phyloP scores from a whole-genome alignment of 2,888 invertebrate species.

The Dastarcus helophoroides region DNA sequence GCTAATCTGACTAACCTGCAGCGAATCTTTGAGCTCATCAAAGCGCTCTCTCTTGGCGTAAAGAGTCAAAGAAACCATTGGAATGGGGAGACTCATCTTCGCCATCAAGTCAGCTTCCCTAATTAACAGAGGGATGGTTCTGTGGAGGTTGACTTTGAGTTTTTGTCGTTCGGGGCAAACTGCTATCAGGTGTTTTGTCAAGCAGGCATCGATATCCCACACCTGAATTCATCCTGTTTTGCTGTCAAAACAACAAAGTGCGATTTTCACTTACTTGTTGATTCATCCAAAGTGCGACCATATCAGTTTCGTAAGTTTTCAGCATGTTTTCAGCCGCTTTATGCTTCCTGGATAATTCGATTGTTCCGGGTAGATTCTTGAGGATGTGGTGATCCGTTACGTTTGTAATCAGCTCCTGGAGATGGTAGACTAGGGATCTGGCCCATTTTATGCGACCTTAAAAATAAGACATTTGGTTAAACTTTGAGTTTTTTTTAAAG shows the following conservation, averaged over 20 bases:
- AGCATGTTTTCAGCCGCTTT: constrained; percentile 62
- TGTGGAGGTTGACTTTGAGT: constrained; percentile 66
- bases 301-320: constrained; percentile 64
- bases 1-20: constrained; percentile 44
- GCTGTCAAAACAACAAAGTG: not conserved
- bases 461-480: constrained; percentile 12
- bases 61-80: constrained; percentile 68
- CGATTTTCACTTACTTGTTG: constrained; percentile 51
- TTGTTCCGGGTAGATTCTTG: constrained; percentile 57
- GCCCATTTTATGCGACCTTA: constrained; percentile 71
- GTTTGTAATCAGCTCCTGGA: constrained; percentile 70
- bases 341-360: constrained; percentile 64
- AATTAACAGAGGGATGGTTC: constrained; percentile 61
- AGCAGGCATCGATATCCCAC: constrained; percentile 52
- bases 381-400: constrained; percentile 67
- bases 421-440: constrained; percentile 66
- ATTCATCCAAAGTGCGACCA: constrained; percentile 74
- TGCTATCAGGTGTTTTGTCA: constrained; percentile 49
- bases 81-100: constrained; percentile 70
- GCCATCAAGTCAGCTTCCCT: constrained; percentile 76
- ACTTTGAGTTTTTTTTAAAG: too few relatives aligned
- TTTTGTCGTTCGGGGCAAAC: constrained; percentile 52
- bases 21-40: constrained; percentile 59
- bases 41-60: constrained; percentile 70
- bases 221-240: constrained; percentile 34